Conservation (phyloP, 1,140 invertebrate species). For the Sarcophaga bullata region DNA sequence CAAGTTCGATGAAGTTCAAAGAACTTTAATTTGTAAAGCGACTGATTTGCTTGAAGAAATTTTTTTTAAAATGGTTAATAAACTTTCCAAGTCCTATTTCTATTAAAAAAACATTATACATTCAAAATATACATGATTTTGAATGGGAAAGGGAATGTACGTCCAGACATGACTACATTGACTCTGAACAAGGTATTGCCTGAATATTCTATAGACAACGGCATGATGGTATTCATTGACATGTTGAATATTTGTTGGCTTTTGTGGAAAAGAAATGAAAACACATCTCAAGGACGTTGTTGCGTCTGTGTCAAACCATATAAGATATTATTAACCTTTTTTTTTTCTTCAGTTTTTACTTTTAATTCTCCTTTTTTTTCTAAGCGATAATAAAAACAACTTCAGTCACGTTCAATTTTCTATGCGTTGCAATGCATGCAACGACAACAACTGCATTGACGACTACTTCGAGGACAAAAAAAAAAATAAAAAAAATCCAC, state of each 20-base stretch:
- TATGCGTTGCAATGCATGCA: constrained; percentile 18
- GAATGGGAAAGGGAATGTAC: too few relatives aligned
- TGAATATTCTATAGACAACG: not conserved
- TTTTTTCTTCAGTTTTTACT: constrained; percentile 12
- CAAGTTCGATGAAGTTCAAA: too few relatives aligned
- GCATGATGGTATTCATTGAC: constrained; percentile 20
- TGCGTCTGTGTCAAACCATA: constrained; percentile 36
- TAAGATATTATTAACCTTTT: constrained; percentile 31
- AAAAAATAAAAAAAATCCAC: not conserved
- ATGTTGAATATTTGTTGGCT: constrained; percentile 16
- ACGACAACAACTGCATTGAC: not conserved
- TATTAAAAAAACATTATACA: too few relatives aligned
- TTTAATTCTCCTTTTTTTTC: constrained; percentile 7
- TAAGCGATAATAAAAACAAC: constrained; percentile 38
- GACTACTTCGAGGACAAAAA: too few relatives aligned
- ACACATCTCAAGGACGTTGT: constrained; percentile 40
- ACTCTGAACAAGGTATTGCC: not conserved
- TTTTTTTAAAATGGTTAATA: too few relatives aligned
- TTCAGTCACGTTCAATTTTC: constrained; percentile 39
- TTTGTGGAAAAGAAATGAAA: constrained; percentile 23
- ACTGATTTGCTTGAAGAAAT: too few relatives aligned
- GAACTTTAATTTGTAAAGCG: too few relatives aligned
- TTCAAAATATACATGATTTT: too few relatives aligned
- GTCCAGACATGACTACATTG: not conserved
- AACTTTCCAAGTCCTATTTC: too few relatives aligned